Percentiles rank a stretch among this genome's conserved stretches.
These are phyloP conservation scores for Tipula confusa DNA, from an alignment of 2,888 invertebrate species.

Conservation along the genomic window DNA sequence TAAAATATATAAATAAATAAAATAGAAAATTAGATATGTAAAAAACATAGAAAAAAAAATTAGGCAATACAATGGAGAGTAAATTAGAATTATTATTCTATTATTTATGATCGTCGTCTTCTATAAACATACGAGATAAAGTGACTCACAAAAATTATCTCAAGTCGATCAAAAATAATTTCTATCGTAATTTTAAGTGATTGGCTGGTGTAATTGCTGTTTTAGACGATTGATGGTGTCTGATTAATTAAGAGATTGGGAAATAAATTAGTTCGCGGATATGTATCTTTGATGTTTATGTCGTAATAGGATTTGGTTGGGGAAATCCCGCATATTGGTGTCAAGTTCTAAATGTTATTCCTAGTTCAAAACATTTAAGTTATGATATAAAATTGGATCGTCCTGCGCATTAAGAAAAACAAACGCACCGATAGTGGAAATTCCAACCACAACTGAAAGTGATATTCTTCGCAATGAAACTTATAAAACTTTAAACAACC, in stretches of 20 bases:
- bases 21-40: neutral
- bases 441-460: too few relatives aligned
- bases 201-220: neutral
- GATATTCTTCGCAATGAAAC: too few relatives aligned
- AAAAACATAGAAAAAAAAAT: neutral
- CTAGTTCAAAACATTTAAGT: too few relatives aligned
- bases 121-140: neutral
- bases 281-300: too few relatives aligned
- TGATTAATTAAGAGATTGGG: neutral
- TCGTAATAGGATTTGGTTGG: too few relatives aligned
- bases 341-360: too few relatives aligned
- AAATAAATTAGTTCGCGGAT: neutral
- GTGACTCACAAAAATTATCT: conserved; percentile 12
- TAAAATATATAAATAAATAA: neutral
- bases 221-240: conserved; percentile 12
- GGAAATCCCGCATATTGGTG: too few relatives aligned
- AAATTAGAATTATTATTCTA: conserved; percentile 7
- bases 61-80: neutral
- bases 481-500: too few relatives aligned
- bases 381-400: too few relatives aligned
- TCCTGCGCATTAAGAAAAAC: too few relatives aligned
- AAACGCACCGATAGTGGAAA: too few relatives aligned
- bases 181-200: neutral
- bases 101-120: neutral
- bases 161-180: neutral